phyloP scores from a whole-genome alignment of 2,113 vertebrate genomes.

The Delphinus delphis region DNA sequence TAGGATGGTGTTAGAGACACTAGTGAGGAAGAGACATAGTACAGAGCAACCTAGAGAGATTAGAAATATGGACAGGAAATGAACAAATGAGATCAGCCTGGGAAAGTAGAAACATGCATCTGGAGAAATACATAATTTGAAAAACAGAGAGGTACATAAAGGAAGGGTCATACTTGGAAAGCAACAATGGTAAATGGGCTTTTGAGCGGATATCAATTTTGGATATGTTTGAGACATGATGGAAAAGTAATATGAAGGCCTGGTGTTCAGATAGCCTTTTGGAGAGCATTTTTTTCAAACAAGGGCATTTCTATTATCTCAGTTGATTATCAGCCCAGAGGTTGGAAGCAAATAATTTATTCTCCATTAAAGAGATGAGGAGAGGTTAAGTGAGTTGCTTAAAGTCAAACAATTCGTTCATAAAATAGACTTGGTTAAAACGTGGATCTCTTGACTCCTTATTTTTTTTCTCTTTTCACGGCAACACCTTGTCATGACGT shows the following conservation, averaged over 20 bases:
- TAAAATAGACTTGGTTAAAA: slow-evolving; percentile 1
- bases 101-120: slow-evolving; percentile 49
- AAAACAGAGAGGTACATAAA: slow-evolving; percentile 56
- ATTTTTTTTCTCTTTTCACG: neutral
- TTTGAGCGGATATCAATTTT: neutral
- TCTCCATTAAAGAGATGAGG: slow-evolving; percentile 28
- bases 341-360: neutral
- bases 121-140: slow-evolving; percentile 69
- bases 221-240: slow-evolving; percentile 11
- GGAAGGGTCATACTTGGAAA: slow-evolving; percentile 45
- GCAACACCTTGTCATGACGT: neutral
- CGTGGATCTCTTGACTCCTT: neutral
- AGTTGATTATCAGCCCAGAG: neutral
- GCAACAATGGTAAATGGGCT: neutral
- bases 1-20: slow-evolving; percentile 31
- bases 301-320: slow-evolving; percentile 36
- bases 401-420: neutral
- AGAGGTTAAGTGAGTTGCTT: neutral
- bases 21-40: slow-evolving; percentile 46
- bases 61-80: slow-evolving; percentile 74
- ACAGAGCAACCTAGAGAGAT: slow-evolving; percentile 61
- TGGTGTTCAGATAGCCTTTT: neutral
- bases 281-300: neutral
- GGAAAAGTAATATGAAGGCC: neutral
- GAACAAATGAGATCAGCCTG: slow-evolving; percentile 72